Evolutionary conservation across 2,888 invertebrate genomes (phyloP), one percentile per base, ranked within the genome.

Genomic region (Branchellion lobata): DNA sequence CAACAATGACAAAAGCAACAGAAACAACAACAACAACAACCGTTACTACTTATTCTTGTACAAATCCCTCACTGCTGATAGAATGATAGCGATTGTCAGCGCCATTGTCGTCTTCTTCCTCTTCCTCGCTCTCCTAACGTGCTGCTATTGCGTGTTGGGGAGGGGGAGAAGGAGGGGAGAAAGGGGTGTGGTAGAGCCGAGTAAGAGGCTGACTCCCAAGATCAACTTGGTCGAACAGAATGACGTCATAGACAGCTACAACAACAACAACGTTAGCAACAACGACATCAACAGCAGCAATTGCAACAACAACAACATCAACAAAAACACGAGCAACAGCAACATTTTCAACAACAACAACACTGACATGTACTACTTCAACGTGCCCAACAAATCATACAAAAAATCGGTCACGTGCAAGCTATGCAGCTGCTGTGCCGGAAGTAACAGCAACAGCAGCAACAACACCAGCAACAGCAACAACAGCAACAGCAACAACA

Each of bases 231-330:
- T 47, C 18, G 18, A 47, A 18, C 47, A 69, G n/a, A n/a, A n/a
- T n/a, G n/a, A 2, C 1, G 61, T 3, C 31, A 11, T 31, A 18
- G 29, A 5, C 8, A 65, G 21, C 65, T 11, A n/a, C 65, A n/a
- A 65, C 24, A 29, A 65, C 11, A 72, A n/a, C 72, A 33, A 18
- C 21, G 1, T 3, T 40, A 24, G 27, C 3, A 31, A 69, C 5
- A 2, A 31, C 33, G 11, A 69, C 31, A 69, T 27, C 69, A 69
- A 69, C 69, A 69, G 27, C 72, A 72, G 21, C 40, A 36, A 72
- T 29, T 5, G n/a, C 36, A 34, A n/a, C 36, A 72, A 72, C 36
- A 8, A 5, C 33, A 14, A 11, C 33, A 72, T 5, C 36, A 72
- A 33, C 72, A 1, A 33, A 18, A 36, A n/a, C 21, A 1, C 27